Conservation (phyloP, 2,888 invertebrate genomes). For the Sialis lutaria region DNA sequence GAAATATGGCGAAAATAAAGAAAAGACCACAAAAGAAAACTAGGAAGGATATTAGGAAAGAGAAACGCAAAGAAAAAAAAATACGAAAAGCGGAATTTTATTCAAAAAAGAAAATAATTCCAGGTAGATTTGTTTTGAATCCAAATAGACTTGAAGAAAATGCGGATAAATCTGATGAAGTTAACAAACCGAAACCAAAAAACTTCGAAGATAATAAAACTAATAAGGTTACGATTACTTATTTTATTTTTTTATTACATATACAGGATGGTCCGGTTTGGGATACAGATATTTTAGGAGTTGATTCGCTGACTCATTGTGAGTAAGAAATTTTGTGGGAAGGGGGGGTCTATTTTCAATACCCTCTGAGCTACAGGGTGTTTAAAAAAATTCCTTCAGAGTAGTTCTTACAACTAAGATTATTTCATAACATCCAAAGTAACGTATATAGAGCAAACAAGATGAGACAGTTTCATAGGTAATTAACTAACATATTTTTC, state of each 20-base stretch:
- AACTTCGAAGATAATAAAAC: not conserved
- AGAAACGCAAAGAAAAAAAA: conserved; percentile 52
- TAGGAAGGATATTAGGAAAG: conserved; percentile 56
- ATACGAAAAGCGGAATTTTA: conserved; percentile 30
- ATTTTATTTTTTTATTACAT: not conserved
- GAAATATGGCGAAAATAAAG: conserved; percentile 6
- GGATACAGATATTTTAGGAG: too few species aligned
- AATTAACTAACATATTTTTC: too few species aligned
- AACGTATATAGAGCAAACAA: too few species aligned
- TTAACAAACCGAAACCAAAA: not conserved
- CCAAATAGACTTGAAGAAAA: not conserved
- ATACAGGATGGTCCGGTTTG: too few species aligned
- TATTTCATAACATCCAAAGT: too few species aligned
- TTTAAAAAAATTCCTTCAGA: too few species aligned
- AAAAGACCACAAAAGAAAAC: conserved; percentile 17
- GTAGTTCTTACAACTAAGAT: too few species aligned
- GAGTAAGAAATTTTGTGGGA: too few species aligned
- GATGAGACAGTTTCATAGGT: too few species aligned
- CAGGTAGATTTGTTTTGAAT: not conserved
- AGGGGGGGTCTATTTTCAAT: too few species aligned
- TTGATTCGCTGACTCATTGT: too few species aligned
- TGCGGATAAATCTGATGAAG: conserved; percentile 1
- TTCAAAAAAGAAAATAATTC: conserved; percentile 18
- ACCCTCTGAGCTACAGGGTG: too few species aligned
- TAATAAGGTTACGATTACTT: not conserved